Conservation (phyloP, 2,888 invertebrate species). For the Protophormia terraenovae region DNA sequence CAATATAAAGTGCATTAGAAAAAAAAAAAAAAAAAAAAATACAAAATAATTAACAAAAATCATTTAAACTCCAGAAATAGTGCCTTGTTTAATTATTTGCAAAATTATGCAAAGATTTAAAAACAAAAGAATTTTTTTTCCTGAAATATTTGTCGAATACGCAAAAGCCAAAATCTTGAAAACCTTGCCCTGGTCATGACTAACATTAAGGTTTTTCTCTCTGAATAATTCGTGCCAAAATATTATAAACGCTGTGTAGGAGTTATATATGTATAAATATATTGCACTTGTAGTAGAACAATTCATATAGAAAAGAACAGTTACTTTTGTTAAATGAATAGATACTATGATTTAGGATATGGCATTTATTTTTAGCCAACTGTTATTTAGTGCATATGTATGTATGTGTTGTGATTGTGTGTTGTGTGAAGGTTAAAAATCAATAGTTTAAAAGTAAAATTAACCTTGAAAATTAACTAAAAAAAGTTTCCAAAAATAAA, state of each 20-base stretch:
- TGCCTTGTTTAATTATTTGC: too few species aligned
- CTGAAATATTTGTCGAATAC: too few species aligned
- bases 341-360: slow-evolving; percentile 33
- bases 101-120: too few species aligned
- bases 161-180: too few species aligned
- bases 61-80: too few species aligned
- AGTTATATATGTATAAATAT: neutral
- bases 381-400: neutral
- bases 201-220: neutral
- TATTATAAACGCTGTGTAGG: slow-evolving; percentile 33
- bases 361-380: slow-evolving; percentile 34
- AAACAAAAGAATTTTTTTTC: too few species aligned
- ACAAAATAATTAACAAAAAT: too few species aligned
- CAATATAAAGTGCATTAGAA: too few species aligned
- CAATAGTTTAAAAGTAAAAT: slow-evolving; percentile 39
- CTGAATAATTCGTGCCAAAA: slow-evolving; percentile 48
- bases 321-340: slow-evolving; percentile 31
- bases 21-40: too few species aligned
- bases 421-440: slow-evolving; percentile 43
- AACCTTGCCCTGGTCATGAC: too few species aligned
- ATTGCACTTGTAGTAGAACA: too few species aligned
- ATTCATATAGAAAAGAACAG: neutral
- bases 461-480: slow-evolving; percentile 45
- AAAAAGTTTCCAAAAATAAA: neutral
- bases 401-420: neutral